A percentile compares a stretch with the other conserved stretches of the same genome.
These are phyloP conservation scores for Myotis planiceps DNA, from an alignment of 2,797 vertebrate species.

Conservation along the genomic window DNA sequence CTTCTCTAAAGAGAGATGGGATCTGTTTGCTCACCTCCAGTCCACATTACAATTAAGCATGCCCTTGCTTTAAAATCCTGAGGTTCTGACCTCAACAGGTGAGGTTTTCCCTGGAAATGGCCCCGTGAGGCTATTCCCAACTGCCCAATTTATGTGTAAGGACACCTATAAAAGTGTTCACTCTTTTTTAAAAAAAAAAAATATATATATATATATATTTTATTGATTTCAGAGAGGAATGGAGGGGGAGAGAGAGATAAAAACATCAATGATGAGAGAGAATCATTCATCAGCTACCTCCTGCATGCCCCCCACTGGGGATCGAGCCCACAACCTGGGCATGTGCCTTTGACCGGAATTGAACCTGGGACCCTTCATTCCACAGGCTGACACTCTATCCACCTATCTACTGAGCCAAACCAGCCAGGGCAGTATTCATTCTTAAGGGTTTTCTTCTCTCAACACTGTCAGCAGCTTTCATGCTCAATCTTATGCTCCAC, in stretches of 20 bases:
- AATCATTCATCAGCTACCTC: too few species aligned
- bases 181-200: too few species aligned
- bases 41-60: not conserved
- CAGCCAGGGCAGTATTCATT: not conserved
- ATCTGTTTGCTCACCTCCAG: constrained; percentile 9
- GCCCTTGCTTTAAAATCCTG: constrained; percentile 45
- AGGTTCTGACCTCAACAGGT: constrained; percentile 65
- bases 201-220: too few species aligned
- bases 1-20: constrained; percentile 2
- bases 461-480: constrained; percentile 50
- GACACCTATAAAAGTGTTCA: not conserved
- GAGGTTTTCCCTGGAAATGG: constrained; percentile 18
- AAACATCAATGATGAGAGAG: too few species aligned
- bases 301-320: too few species aligned
- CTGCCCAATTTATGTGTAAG: constrained; percentile 28
- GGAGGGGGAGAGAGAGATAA: too few species aligned
- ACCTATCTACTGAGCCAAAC: too few species aligned
- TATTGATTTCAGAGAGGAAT: too few species aligned
- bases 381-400: too few species aligned
- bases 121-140: not conserved
- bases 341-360: too few species aligned
- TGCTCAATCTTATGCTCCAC: not conserved
- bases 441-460: not conserved
- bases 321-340: too few species aligned
- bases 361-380: too few species aligned